Conservation (phyloP, 2,888 invertebrate species). For the Cheilosia vernalis region DNA sequence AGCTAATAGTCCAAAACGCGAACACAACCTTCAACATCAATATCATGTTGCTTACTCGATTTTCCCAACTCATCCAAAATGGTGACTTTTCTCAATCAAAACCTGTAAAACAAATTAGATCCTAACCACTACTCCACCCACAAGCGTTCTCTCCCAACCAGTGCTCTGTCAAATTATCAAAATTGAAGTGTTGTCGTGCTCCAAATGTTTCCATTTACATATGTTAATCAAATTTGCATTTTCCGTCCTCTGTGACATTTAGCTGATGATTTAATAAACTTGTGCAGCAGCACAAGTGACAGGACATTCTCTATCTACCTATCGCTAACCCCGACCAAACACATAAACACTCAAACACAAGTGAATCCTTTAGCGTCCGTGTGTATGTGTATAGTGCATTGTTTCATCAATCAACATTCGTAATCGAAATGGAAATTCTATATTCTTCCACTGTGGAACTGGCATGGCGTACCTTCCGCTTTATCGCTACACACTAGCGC, state of each 20-base stretch:
- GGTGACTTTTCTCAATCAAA: too few relatives aligned
- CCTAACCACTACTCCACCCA: neutral
- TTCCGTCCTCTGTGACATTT: constrained; percentile 15
- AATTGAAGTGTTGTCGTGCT: neutral
- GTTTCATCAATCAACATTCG: constrained; percentile 63
- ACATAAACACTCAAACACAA: constrained; percentile 3
- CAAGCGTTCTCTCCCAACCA: neutral
- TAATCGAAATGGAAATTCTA: constrained; percentile 30
- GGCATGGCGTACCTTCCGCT: constrained; percentile 30
- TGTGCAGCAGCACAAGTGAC: constrained; percentile 10
- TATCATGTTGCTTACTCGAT: too few relatives aligned
- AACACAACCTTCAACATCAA: too few relatives aligned
- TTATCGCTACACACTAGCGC: constrained; percentile 16
- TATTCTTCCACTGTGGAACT: neutral
- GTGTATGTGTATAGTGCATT: constrained; percentile 16
- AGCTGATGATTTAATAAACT: constrained; percentile 53
- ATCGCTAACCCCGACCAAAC: neutral
- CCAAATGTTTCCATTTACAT: constrained; percentile 9
- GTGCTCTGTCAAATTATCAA: neutral
- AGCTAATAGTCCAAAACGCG: too few relatives aligned
- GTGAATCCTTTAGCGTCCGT: constrained; percentile 37
- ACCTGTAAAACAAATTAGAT: neutral
- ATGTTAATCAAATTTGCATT: constrained; percentile 39
- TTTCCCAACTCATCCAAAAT: too few relatives aligned
- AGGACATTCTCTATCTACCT: constrained; percentile 32